Base-by-base conservation (phyloP, 2,797 vertebrate species). In the Cossypha caffra region DNA sequence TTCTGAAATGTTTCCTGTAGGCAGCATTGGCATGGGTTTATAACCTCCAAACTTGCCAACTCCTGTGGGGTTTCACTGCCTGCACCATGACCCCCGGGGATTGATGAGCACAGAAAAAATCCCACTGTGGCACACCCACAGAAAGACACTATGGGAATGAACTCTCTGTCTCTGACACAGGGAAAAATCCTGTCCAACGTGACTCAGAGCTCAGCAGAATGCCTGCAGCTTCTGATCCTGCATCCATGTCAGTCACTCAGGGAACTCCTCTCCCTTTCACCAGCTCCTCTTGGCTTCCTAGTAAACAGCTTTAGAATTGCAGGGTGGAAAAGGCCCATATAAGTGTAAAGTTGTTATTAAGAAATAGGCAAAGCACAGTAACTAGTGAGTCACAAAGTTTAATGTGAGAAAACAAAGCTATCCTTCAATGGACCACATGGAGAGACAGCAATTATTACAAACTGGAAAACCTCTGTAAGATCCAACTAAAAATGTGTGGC, bases 361-460 rank as follows among this genome's bases (percentile, higher is more conserved):
- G 95, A 94, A 96, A 85, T 26, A 86, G 45, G 59, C 59, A 82
- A 87, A 90, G 74, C 77, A 76, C 55, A 82, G 52, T 63, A 87
- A 79, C 69, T 43, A 43, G 55, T 81, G 88, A 96, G 48, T 94
- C 83, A 91, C 73, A 13, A 81, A 72, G 35, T 86, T 82, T 82
- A 90, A 81, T 76, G 26, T 42, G 55, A 91, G 84, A 55, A 94
- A 95, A 88, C 83, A 95, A 96, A 96, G 82, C 90, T 90, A 13
- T 82, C 59, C 51, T 94, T 94, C 93, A 93, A 67, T 74, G 71
- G 88, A 82, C 86, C 92, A 74, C 90, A 79, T 57, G 57, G 76
- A 75, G 80, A 78, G 40, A 80, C 48, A 63, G 76, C 48, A 72
- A 69, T 84, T 78, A 75, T 13, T 90, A 50, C 55, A 86, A 93